A percentile compares a stretch with the other conserved stretches of the same genome.
Conservation (phyloP, 2,113 vertebrate species). For the Zosterops hypoxanthus region DNA sequence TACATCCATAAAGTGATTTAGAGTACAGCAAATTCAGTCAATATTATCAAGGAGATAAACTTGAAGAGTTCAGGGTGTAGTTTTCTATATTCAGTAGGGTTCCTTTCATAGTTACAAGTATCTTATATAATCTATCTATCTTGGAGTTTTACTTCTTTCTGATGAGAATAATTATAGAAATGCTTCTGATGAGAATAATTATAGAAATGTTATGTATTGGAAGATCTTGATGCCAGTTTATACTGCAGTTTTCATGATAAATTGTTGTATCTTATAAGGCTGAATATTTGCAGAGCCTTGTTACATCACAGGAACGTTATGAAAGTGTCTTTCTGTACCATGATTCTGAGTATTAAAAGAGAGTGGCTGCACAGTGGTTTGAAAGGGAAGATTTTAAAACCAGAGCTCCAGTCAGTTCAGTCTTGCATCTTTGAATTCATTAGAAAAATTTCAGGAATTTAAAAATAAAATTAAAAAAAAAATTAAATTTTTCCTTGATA, state of each 20-base stretch:
- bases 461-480: not conserved
- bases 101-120: not conserved
- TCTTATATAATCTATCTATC: not conserved
- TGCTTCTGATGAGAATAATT: not conserved
- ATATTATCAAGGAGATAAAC: not conserved
- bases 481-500: not conserved
- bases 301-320: not conserved
- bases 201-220: not conserved
- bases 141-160: not conserved
- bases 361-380: not conserved
- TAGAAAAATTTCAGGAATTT: not conserved
- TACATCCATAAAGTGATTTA: not conserved
- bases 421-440: not conserved
- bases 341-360: not conserved
- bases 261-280: not conserved
- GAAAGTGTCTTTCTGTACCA: not conserved
- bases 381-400: not conserved
- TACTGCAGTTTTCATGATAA: not conserved
- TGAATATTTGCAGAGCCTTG: not conserved
- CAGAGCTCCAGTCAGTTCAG: not conserved
- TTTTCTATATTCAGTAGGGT: not conserved
- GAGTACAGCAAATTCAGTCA: not conserved
- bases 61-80: rapidly evolving
- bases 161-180: not conserved
- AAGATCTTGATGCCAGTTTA: not conserved